phyloP scores from a whole-genome alignment of 1,140 invertebrate species.

The Drosophila saltans region DNA sequence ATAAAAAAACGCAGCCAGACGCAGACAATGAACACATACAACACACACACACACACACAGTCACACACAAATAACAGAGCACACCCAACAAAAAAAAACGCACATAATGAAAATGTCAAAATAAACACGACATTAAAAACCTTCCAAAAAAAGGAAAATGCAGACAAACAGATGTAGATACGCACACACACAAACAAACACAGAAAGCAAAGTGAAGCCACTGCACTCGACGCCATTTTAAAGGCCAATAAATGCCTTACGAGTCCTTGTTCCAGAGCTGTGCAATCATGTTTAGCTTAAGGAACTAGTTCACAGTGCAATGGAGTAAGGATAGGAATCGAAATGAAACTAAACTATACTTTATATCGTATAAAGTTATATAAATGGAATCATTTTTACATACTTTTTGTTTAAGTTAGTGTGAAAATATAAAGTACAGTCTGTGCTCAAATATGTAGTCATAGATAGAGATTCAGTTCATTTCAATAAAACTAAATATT shows the following conservation, averaged over 20 bases:
- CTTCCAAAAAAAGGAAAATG: slow-evolving; percentile 19
- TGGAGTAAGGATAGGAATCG: no score
- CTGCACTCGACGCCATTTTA: slow-evolving; percentile 69
- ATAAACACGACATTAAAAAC: slow-evolving; percentile 82
- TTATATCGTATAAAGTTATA: no score
- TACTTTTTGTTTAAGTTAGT: no score
- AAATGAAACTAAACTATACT: no score
- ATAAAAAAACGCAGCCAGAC: slow-evolving; percentile 62
- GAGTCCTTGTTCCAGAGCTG: slow-evolving; percentile 51
- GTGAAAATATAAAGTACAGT: no score
- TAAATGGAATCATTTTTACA: no score
- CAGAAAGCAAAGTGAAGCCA: slow-evolving; percentile 44
- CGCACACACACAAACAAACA: slow-evolving; percentile 11
- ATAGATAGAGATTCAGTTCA: not conserved
- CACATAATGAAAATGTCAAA: slow-evolving; percentile 81
- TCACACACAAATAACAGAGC: slow-evolving; percentile 37
- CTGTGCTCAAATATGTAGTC: no score
- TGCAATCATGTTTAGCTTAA: not conserved
- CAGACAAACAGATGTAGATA: slow-evolving; percentile 31
- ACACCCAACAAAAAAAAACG: slow-evolving; percentile 30
- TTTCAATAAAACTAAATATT: no score
- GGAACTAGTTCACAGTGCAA: not conserved
- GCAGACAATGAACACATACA: slow-evolving; percentile 52
- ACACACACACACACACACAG: slow-evolving; percentile 38
- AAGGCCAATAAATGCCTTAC: slow-evolving; percentile 73